Percentiles rank a stretch among this genome's conserved stretches.
Evolutionary conservation across 2,113 vertebrate species (phyloP).

Genomic region (Osmerus mordax): DNA sequence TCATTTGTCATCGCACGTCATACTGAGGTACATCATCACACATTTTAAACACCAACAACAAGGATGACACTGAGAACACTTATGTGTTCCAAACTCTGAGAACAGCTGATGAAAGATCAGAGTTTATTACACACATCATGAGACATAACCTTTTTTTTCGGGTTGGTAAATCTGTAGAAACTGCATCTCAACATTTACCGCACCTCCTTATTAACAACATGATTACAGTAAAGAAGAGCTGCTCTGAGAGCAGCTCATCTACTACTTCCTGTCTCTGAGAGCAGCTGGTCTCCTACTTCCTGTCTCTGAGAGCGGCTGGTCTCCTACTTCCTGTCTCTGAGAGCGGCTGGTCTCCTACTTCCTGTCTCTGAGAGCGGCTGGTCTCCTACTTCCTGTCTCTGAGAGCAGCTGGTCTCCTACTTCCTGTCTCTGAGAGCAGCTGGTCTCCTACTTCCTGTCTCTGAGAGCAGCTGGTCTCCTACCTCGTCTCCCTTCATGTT

Average conservation of each 20-base stretch:
- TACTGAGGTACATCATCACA: slow-evolving; percentile 59
- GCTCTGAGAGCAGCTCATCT: neutral
- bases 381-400: neutral
- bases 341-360: neutral
- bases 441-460: slow-evolving; percentile 1
- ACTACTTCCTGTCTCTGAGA: too few species aligned
- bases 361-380: slow-evolving; percentile 55
- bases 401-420: neutral
- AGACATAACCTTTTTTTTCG: neutral
- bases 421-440: neutral
- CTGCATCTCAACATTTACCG: too few species aligned
- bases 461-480: slow-evolving; percentile 35
- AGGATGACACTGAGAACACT: slow-evolving; percentile 50
- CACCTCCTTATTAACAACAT: neutral
- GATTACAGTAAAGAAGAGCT: slow-evolving; percentile 6
- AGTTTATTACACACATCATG: slow-evolving; percentile 39
- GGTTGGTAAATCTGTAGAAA: too few species aligned
- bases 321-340: neutral
- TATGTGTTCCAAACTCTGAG: slow-evolving; percentile 59
- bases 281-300: too few species aligned
- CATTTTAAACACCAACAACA: slow-evolving; percentile 51
- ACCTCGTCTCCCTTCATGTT: slow-evolving; percentile 88
- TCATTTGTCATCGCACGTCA: slow-evolving; percentile 61
- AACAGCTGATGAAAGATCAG: slow-evolving; percentile 59
- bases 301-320: too few species aligned